Evolutionary conservation across 1,140 invertebrate species (phyloP).

Genomic region (Zaprionus lachaisei): DNA sequence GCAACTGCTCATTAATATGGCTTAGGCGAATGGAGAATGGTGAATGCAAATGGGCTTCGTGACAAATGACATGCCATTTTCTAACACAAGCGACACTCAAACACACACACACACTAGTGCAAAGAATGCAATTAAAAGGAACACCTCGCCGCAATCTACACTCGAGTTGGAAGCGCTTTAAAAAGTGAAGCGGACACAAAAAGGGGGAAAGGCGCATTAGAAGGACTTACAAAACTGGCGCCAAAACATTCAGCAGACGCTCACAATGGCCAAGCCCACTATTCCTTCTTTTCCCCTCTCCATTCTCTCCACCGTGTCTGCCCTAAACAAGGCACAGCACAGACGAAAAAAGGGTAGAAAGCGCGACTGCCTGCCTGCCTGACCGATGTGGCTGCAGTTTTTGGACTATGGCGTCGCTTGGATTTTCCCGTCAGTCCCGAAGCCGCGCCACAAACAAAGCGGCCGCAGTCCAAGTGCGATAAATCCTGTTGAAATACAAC

Average conservation of each 20-base stretch:
- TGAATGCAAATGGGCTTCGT: conserved; percentile 63
- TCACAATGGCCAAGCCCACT: conserved; percentile 34
- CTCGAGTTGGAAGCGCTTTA: conserved; percentile 32
- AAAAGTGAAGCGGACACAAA: conserved; percentile 25
- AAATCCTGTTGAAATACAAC: conserved; percentile 73
- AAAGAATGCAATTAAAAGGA: conserved; percentile 74
- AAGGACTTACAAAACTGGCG: conserved; percentile 49
- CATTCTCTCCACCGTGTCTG: not conserved
- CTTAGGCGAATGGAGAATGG: conserved; percentile 72
- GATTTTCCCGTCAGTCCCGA: conserved; percentile 73
- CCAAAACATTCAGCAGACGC: conserved; percentile 56
- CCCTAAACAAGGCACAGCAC: conserved; percentile 12
- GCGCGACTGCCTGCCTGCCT: conserved; percentile 32
- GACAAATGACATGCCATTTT: conserved; percentile 81
- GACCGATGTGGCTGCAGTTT: conserved; percentile 75
- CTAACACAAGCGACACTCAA: conserved; percentile 37
- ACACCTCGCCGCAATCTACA: conserved; percentile 48
- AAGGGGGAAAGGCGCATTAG: conserved; percentile 44
- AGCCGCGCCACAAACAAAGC: conserved; percentile 74
- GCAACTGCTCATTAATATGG: conserved; percentile 71
- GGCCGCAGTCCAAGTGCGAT: conserved; percentile 74
- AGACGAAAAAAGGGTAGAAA: conserved; percentile 10
- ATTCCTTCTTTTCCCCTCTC: not conserved
- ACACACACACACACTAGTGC: not conserved
- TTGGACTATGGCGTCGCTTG: conserved; percentile 64